Evolutionary conservation across 2,888 invertebrate genomes (phyloP).

Genomic region (Punctoribates punctum): DNA sequence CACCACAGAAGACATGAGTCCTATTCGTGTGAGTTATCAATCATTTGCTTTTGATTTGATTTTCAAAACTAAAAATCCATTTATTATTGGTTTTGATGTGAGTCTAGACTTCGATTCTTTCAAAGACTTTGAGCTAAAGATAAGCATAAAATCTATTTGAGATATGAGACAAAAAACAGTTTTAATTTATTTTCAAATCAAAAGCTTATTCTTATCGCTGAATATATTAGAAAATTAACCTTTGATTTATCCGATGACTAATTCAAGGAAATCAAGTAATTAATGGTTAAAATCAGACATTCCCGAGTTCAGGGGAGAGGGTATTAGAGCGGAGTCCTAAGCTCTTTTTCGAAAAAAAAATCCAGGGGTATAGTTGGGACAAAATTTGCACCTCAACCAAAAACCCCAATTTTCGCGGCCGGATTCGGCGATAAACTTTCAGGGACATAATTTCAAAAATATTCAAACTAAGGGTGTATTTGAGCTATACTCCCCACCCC

Average conservation of each 20-base stretch:
- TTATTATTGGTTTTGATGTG: neutral
- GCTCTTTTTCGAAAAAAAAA: too few relatives aligned
- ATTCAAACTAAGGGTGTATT: too few relatives aligned
- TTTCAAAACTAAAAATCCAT: neutral
- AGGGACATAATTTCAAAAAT: too few relatives aligned
- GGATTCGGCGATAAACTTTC: too few relatives aligned
- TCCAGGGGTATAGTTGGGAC: too few relatives aligned
- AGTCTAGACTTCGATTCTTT: slow-evolving; percentile 7
- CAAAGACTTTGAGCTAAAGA: neutral
- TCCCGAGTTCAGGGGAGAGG: too few relatives aligned
- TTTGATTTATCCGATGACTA: slow-evolving; percentile 2
- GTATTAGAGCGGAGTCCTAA: too few relatives aligned
- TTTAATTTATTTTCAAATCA: neutral
- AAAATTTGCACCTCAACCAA: too few relatives aligned
- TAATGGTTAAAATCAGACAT: too few relatives aligned
- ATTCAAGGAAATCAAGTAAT: neutral
- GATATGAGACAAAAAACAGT: neutral
- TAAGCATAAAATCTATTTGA: neutral
- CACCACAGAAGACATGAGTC: slow-evolving; percentile 16
- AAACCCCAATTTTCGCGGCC: too few relatives aligned
- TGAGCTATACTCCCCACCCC: too few relatives aligned
- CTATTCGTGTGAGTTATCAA: neutral
- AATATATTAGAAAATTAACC: neutral
- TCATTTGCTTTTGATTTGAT: neutral
- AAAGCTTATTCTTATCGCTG: neutral